A percentile compares a stretch with the other conserved stretches of the same genome.
These are phyloP conservation scores for Macrotus californicus DNA, from an alignment of 2,113 vertebrate species.

Conservation along the genomic window DNA sequence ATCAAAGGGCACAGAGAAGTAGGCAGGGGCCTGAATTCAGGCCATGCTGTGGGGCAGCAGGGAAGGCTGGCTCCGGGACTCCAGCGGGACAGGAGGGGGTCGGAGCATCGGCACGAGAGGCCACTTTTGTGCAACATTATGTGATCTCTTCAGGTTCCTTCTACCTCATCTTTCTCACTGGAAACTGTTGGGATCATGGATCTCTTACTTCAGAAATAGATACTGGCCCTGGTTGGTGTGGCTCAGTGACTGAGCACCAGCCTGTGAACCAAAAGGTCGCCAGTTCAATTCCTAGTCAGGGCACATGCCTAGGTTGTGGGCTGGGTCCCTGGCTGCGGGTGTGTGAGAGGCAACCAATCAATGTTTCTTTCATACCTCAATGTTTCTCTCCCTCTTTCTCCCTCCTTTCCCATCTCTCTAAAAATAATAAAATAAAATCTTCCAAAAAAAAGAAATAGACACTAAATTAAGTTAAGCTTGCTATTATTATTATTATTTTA, in stretches of 20 bases:
- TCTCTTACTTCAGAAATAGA: background rate
- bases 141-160: background rate
- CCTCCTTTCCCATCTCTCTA: too few species aligned
- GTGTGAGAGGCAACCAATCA: too few species aligned
- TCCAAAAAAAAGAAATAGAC: background rate
- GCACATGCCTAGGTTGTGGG: too few species aligned
- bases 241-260: too few species aligned
- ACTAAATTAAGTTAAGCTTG: background rate
- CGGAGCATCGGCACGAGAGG: fast-evolving
- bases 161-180: background rate
- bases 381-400: too few species aligned
- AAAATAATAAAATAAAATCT: too few species aligned
- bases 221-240: background rate
- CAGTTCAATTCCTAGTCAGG: too few species aligned
- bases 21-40: background rate
- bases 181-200: background rate
- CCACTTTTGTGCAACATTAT: fast-evolving
- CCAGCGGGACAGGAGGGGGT: fast-evolving
- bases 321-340: too few species aligned
- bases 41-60: background rate
- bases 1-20: background rate
- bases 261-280: too few species aligned
- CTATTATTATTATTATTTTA: background rate
- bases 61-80: fast-evolving
- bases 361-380: too few species aligned